A percentile compares a stretch with the other conserved stretches of the same genome.
Evolutionary conservation across 2,797 vertebrate species (phyloP).

Genomic region (Hemibagrus guttatus): DNA sequence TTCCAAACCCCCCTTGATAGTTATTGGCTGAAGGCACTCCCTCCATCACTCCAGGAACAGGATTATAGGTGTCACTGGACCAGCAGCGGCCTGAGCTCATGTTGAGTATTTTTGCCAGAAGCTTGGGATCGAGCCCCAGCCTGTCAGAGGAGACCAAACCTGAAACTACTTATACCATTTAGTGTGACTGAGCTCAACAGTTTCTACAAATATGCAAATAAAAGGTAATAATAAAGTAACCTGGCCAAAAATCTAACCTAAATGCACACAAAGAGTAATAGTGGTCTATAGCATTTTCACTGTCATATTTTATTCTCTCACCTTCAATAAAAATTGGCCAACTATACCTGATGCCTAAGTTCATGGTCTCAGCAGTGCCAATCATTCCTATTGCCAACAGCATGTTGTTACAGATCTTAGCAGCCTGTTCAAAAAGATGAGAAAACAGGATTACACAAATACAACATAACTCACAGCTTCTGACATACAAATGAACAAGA

Average conservation of each 20-base stretch:
- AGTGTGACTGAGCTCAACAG: constrained; percentile 59
- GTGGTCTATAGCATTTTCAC: not conserved
- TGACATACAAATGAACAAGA: not conserved
- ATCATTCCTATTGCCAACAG: constrained; percentile 97
- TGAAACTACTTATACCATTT: not conserved
- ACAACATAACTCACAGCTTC: constrained; percentile 2
- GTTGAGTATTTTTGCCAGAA: constrained; percentile 94
- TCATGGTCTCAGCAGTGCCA: constrained; percentile 96
- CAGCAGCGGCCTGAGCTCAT: constrained; percentile 99
- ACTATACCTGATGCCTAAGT: constrained; percentile 94
- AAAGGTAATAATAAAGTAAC: not conserved
- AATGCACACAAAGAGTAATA: not conserved
- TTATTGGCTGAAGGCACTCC: constrained; percentile 95
- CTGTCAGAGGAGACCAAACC: constrained; percentile 76
- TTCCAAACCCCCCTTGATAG: constrained; percentile 96
- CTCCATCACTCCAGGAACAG: constrained; percentile 99
- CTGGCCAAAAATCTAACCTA: not conserved
- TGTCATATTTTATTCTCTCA: not conserved
- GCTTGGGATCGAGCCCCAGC: constrained; percentile 96
- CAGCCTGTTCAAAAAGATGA: constrained; percentile 79
- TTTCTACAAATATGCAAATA: constrained; percentile 54
- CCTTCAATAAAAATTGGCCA: not conserved
- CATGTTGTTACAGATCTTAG: constrained; percentile 99
- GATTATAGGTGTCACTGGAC: constrained; percentile 98
- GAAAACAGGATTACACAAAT: constrained; percentile 28